Evolutionary conservation across 1,140 invertebrate genomes (phyloP), one percentile per base, ranked within the genome.

Genomic region (Anoplophora glabripennis): DNA sequence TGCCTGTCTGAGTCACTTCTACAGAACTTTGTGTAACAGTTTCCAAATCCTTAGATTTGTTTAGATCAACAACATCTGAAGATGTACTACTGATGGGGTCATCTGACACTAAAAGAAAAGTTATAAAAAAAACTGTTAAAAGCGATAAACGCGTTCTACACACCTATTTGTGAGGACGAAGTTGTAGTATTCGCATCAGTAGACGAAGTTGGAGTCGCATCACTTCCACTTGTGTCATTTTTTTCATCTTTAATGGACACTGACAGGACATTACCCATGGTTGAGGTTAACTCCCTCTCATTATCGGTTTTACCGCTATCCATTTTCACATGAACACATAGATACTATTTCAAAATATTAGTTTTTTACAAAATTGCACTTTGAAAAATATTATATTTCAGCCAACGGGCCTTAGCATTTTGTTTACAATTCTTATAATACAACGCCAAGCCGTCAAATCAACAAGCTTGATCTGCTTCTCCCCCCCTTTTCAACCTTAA

Each of bases 271-370:
- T 63, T 58, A 34, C 52, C 60, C 58, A 65, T 60, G 18, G 66
- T 66, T 64, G 68, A 70, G 64, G 68, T 70, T 70, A 70, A 37
- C 48, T 69, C 64, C 33, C 59, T 54, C 46, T 66, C 64, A 46
- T 59, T 65, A 47, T 65, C 59, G 40, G 53, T 40, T 64, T 64
- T 63, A 21, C 55, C 53, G 57, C 57, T 51, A 46, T 69, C 67
- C 67, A 69, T 71, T 85, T 85, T 87, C 85, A 84, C 85, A 79
- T 78, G 82, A 85, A 85, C 84, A 85, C 56, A 57, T 57, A 40
- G 46, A 57, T 44, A 42, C 1, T 4, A 17, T 10, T 40, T 15
- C 4, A 37, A n/a, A 17, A 17, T 40, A 14, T 11, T 35, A 0
- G 42, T 21, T 42, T 36, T 9, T 15, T 15, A 9, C 34, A 10